Evolutionary conservation across 2,113 vertebrate genomes (phyloP), one percentile per base, ranked within the genome.

Genomic region (Myiozetetes cayanensis): DNA sequence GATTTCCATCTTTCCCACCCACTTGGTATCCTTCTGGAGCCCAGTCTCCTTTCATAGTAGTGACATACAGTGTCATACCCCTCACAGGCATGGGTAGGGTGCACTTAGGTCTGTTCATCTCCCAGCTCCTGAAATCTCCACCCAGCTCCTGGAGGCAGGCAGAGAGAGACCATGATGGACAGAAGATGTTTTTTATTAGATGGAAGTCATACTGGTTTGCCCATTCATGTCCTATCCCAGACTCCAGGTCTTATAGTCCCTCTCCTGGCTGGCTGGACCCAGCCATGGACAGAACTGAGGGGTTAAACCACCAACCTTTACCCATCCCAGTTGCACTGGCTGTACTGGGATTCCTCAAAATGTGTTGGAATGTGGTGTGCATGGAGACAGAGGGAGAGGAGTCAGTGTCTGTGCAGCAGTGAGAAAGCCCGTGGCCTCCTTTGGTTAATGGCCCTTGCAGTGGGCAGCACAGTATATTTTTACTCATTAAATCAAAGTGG

Each of bases 401-500:
- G 84, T 61, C 44, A 14, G 1, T 23, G 41, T 41, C 11, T 33
- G 31, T 28, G 67, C 47, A 85, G 47, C 50, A 44, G 55, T 33
- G 74, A 47, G 79, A 87, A 35, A 89, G 17, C 77, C 63, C 22
- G 5, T 9, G 20, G 71, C 43, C 71, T 68, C 84, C 90, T 83
- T 30, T 59, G 56, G 65, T 92, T 66, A 83, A 63, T 65, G 71
- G 43, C 49, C 41, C 56, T 95, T 79, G 53, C 81, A 84, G 58
- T 80, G 81, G 94, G 88, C 90, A 94, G 78, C 61, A 81, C 37
- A 52, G 61, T 74, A 4, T 86, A 80, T 96, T 92, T 74, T 79
- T 56, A 79, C 74, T 96, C 88, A 73, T 96, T 89, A 96, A 84
- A 94, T 91, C 55, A 91, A 89, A 94, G 77, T 75, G 52, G 71